A percentile compares a stretch with the other conserved stretches of the same genome.
Conservation (phyloP, 30 jellyfish, hydroid and myxozoan genomes). For the Euphysa ruthae region DNA sequence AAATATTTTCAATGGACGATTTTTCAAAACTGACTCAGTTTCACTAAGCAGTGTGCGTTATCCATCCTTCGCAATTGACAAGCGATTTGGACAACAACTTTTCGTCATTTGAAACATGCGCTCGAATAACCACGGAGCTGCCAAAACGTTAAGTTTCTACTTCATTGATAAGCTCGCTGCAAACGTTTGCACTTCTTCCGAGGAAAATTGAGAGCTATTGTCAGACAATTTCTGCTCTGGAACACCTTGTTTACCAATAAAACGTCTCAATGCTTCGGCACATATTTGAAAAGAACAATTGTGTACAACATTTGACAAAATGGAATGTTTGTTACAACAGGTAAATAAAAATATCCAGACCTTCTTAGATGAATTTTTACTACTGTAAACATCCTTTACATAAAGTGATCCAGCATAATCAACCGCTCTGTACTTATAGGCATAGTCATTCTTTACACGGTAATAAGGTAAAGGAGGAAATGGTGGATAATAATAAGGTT, state of each 20-base stretch:
- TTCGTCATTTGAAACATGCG: slow-evolving; percentile 6
- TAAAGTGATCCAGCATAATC: slow-evolving; percentile 40
- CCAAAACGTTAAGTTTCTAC: slow-evolving; percentile 23
- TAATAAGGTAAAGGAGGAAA: slow-evolving; percentile 37
- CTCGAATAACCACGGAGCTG: slow-evolving; percentile 36
- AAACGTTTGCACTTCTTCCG: background rate
- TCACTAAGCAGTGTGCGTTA: too few species aligned
- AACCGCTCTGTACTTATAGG: slow-evolving; percentile 20
- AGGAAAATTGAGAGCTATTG: slow-evolving; percentile 22
- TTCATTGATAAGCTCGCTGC: background rate
- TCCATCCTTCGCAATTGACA: too few species aligned
- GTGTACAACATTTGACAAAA: slow-evolving; percentile 16
- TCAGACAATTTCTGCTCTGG: slow-evolving; percentile 5
- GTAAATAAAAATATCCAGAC: slow-evolving; percentile 28
- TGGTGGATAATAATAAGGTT: slow-evolving; percentile 10
- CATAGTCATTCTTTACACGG: slow-evolving; percentile 21
- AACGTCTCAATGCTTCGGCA: slow-evolving; percentile 15
- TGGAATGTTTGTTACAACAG: slow-evolving; percentile 23
- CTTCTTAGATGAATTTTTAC: slow-evolving; percentile 2
- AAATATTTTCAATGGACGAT: too few species aligned
- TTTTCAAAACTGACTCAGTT: too few species aligned
- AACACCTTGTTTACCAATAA: slow-evolving; percentile 24
- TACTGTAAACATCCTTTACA: slow-evolving; percentile 2
- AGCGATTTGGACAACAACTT: too few species aligned
- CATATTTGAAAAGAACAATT: background rate